Evolutionary conservation across 2,888 invertebrate species (phyloP).

Genomic region (Ellobium chinense): DNA sequence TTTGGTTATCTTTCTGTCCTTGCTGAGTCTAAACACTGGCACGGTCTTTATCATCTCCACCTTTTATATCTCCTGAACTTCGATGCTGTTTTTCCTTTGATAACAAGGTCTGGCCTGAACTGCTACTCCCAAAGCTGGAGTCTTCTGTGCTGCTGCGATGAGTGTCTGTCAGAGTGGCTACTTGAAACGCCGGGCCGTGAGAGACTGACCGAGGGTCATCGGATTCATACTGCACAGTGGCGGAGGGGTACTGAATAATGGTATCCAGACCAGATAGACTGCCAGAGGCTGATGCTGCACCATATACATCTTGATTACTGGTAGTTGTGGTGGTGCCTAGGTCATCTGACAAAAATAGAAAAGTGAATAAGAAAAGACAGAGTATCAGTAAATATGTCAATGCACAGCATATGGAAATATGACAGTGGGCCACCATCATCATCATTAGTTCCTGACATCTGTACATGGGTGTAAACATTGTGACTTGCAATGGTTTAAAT

Average conservation of each 20-base stretch:
- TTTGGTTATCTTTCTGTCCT: too few species aligned
- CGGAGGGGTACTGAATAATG: background rate
- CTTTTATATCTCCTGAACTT: background rate
- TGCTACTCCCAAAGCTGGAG: slow-evolving; percentile 66
- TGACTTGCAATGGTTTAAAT: too few species aligned
- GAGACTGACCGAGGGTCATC: background rate
- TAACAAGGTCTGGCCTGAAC: slow-evolving; percentile 62
- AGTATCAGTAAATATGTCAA: background rate
- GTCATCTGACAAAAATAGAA: slow-evolving; percentile 24
- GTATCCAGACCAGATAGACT: slow-evolving; percentile 29
- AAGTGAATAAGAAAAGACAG: too few species aligned
- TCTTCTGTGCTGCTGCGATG: slow-evolving; percentile 54
- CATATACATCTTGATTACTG: slow-evolving; percentile 40
- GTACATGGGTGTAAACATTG: too few species aligned
- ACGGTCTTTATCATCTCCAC: slow-evolving; percentile 8
- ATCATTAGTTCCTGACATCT: too few species aligned
- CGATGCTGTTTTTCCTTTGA: slow-evolving; percentile 42
- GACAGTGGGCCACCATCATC: too few species aligned
- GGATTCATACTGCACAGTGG: slow-evolving; percentile 28
- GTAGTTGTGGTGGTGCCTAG: slow-evolving; percentile 32
- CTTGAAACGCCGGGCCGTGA: slow-evolving; percentile 18
- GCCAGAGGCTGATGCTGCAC: slow-evolving; percentile 18
- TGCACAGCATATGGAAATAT: too few species aligned
- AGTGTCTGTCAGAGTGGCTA: slow-evolving; percentile 44
- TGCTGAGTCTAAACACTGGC: too few species aligned